phyloP scores from a whole-genome alignment of 2,888 invertebrate genomes.

The Neoascia interrupta region DNA sequence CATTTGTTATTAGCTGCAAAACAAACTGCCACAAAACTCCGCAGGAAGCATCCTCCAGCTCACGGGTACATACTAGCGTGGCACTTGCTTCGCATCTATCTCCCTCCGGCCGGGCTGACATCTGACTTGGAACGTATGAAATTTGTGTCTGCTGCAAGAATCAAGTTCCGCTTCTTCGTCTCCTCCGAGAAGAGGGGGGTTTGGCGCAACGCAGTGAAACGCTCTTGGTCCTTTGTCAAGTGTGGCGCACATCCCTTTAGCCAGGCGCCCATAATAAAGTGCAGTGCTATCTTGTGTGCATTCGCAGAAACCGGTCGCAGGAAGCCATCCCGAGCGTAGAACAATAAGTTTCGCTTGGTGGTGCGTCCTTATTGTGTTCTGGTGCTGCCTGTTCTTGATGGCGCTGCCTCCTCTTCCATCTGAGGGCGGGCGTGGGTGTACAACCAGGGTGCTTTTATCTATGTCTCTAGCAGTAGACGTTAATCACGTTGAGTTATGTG shows the following conservation, averaged over 20 bases:
- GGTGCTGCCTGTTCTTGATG: constrained; percentile 64
- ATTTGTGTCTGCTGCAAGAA: constrained; percentile 62
- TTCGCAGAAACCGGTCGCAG: constrained; percentile 58
- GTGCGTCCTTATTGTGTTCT: constrained; percentile 67
- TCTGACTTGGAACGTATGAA: constrained; percentile 69
- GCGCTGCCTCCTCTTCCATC: constrained; percentile 42
- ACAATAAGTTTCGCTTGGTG: constrained; percentile 64
- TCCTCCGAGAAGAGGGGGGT: too few species aligned
- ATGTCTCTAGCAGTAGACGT: constrained; percentile 73
- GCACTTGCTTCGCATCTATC: constrained; percentile 61
- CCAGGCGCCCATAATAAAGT: constrained; percentile 67
- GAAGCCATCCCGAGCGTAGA: constrained; percentile 55
- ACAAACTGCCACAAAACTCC: constrained; percentile 69
- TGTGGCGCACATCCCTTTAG: constrained; percentile 52
- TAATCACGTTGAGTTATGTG: constrained; percentile 80
- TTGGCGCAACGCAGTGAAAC: constrained; percentile 10
- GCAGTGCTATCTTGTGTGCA: constrained; percentile 54
- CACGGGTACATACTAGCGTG: constrained; percentile 15
- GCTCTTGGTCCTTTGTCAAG: constrained; percentile 47
- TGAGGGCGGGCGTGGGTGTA: constrained; percentile 17
- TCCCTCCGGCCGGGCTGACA: constrained; percentile 62
- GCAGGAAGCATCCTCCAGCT: constrained; percentile 60
- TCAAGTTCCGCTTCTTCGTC: constrained; percentile 16
- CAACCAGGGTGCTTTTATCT: constrained; percentile 57
- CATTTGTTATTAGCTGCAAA: constrained; percentile 68